These are phyloP conservation scores for Calephelis virginiensis DNA, from an alignment of 1,140 invertebrate genomes.

Conservation along the genomic window DNA sequence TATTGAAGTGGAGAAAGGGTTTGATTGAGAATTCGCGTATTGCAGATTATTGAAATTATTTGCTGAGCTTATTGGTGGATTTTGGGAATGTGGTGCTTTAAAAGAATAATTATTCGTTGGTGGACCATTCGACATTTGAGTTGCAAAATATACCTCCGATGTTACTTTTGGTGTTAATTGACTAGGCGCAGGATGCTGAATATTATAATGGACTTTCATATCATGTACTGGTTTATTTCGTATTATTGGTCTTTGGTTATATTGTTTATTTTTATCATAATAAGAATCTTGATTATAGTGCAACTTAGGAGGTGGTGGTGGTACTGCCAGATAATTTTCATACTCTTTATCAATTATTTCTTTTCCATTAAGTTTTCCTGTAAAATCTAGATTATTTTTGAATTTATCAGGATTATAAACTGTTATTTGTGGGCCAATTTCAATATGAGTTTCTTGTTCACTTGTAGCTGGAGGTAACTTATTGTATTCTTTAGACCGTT, in stretches of 20 bases:
- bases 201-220: conserved; percentile 64
- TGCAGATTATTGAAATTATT: conserved; percentile 26
- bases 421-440: conserved; percentile 67
- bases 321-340: conserved; percentile 71
- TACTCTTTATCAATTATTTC: conserved; percentile 70
- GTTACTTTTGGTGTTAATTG: conserved; percentile 68
- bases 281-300: conserved; percentile 48
- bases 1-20: conserved; percentile 20
- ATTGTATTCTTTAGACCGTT: conserved; percentile 47
- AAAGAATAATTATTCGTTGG: conserved; percentile 57
- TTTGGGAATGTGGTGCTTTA: conserved; percentile 45
- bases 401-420: conserved; percentile 65
- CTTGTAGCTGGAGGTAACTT: conserved; percentile 64
- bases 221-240: conserved; percentile 65
- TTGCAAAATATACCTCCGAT: conserved; percentile 75
- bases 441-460: conserved; percentile 68
- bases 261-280: conserved; percentile 55
- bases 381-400: conserved; percentile 46
- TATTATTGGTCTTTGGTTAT: conserved; percentile 51
- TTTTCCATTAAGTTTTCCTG: conserved; percentile 45
- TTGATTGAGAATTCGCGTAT: conserved; percentile 18
- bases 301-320: conserved; percentile 64
- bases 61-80: neutral
- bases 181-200: conserved; percentile 64
- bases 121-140: conserved; percentile 59